Evolutionary conservation across 2,888 invertebrate species (phyloP).

Genomic region (Pharmacophagus antenor): DNA sequence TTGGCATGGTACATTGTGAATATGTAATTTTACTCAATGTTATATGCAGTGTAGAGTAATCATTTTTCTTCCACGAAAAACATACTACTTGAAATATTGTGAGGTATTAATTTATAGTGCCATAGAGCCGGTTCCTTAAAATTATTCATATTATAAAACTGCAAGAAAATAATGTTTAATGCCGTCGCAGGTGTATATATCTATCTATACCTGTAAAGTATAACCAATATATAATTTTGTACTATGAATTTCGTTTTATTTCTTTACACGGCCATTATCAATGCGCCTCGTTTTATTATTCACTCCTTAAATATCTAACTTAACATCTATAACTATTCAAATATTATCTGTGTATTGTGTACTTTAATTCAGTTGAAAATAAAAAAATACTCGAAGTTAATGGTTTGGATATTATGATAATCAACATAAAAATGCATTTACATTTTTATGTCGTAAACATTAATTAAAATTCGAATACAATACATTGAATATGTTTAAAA

Average conservation of each 20-base stretch:
- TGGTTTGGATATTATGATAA: too few species aligned
- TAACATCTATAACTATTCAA: too few species aligned
- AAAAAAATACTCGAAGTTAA: too few species aligned
- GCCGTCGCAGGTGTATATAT: conserved; percentile 41
- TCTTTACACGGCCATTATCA: conserved; percentile 15
- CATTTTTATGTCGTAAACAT: too few species aligned
- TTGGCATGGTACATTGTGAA: conserved; percentile 37
- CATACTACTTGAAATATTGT: conserved; percentile 35
- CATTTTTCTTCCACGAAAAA: conserved; percentile 25
- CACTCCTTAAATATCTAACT: too few species aligned
- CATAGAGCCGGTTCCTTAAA: conserved; percentile 66
- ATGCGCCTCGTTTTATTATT: too few species aligned
- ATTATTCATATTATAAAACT: conserved; percentile 35
- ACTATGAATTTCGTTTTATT: conserved; percentile 42
- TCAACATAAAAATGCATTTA: too few species aligned
- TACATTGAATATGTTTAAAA: too few species aligned
- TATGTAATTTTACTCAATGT: conserved; percentile 28
- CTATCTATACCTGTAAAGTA: conserved; percentile 48
- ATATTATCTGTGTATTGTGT: too few species aligned
- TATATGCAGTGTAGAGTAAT: conserved; percentile 30
- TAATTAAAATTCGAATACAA: too few species aligned
- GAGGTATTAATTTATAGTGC: conserved; percentile 47
- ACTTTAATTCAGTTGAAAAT: too few species aligned
- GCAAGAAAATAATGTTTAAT: conserved; percentile 30
- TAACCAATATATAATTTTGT: conserved; percentile 67